Evolutionary conservation across 2,113 vertebrate genomes (phyloP).

Genomic region (Pelvicachromis taeniatus): DNA sequence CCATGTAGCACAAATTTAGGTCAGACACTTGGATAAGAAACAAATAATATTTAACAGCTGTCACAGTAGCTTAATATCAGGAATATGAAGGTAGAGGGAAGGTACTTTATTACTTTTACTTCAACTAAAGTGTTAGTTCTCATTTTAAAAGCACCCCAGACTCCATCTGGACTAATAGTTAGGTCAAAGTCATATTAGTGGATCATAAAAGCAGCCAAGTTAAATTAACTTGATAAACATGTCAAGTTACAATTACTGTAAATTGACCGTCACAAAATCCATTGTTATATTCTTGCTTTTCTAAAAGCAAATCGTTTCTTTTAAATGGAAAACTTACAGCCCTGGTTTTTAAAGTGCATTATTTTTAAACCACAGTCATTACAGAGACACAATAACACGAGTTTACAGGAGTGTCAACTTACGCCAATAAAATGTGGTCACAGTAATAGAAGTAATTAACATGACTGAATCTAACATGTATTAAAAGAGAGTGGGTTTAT

Average conservation of each 20-base stretch:
- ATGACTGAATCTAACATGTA: not conserved
- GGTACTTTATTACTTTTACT: not conserved
- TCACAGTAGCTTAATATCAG: not conserved
- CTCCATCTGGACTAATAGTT: not conserved
- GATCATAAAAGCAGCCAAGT: not conserved
- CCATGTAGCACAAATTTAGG: slow-evolving; percentile 15
- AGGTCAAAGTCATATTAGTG: not conserved
- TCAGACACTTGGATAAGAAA: not conserved
- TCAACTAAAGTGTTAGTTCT: not conserved
- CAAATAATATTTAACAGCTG: not conserved
- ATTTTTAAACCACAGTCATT: not conserved
- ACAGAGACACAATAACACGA: not conserved
- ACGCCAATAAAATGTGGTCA: not conserved
- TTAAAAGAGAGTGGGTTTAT: not conserved
- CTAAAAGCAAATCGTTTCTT: not conserved
- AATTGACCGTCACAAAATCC: not conserved
- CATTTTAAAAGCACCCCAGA: not conserved
- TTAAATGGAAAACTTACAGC: not conserved
- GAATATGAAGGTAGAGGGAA: not conserved
- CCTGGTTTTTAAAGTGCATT: not conserved
- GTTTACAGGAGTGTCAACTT: not conserved
- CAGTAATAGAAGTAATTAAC: not conserved
- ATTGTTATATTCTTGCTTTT: not conserved
- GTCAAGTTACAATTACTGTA: not conserved
- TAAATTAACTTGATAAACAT: not conserved